Conservation (phyloP, 2,113 vertebrate genomes). For the Atherinomorus stipes region DNA sequence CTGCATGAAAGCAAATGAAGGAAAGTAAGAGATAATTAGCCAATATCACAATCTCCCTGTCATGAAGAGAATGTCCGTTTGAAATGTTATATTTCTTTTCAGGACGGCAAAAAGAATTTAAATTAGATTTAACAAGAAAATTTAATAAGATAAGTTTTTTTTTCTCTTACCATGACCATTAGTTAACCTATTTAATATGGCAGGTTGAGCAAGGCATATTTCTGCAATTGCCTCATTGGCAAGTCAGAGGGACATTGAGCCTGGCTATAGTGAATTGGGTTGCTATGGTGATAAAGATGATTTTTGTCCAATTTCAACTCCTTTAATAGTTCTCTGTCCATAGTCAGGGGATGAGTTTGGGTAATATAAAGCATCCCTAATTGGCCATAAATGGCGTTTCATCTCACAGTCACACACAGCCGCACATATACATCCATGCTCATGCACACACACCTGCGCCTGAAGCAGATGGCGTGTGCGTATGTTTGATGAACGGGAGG, state of each 20-base stretch:
- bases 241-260: conserved; percentile 54
- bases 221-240: conserved; percentile 34
- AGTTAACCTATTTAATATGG: conserved; percentile 77
- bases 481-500: conserved; percentile 68
- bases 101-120: conserved; percentile 65
- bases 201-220: conserved; percentile 67
- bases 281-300: conserved; percentile 72
- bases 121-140: conserved; percentile 71
- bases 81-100: conserved; percentile 72
- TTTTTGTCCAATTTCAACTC: conserved; percentile 70
- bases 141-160: conserved; percentile 72
- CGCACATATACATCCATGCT: conserved; percentile 17
- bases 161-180: conserved; percentile 61
- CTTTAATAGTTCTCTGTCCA: conserved; percentile 64
- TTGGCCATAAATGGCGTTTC: conserved; percentile 71
- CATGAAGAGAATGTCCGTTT: conserved; percentile 67
- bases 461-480: conserved; percentile 67
- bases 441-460: conserved; percentile 37
- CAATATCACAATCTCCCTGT: conserved; percentile 71
- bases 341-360: conserved; percentile 62
- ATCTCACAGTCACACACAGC: conserved; percentile 26
- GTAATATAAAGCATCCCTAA: conserved; percentile 70
- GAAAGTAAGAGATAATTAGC: conserved; percentile 73
- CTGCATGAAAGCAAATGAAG: conserved; percentile 70
- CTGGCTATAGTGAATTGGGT: conserved; percentile 52